Conservation (phyloP, 2,797 vertebrate species). For the Ficedula albicollis region DNA sequence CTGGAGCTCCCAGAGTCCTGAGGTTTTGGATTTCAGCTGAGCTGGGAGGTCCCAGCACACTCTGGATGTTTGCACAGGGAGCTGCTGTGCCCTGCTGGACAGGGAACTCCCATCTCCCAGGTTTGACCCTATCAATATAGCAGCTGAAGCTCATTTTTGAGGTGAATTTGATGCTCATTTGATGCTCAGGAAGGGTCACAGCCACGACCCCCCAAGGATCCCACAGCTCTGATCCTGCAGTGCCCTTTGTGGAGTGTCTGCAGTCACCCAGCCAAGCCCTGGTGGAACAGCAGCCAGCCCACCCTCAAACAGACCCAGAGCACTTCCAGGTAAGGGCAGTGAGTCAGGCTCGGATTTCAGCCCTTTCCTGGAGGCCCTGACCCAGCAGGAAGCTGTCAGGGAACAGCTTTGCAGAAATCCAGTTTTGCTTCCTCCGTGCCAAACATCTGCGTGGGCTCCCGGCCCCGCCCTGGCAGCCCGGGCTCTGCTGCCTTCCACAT, state of each 20-base stretch:
- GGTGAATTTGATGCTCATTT: too few species aligned
- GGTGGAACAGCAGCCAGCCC: not conserved
- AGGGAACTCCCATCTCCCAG: rapidly evolving
- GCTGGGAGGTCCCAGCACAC: not conserved
- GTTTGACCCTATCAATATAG: rapidly evolving
- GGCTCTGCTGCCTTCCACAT: not conserved
- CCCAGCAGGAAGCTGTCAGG: not conserved
- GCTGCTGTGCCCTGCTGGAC: not conserved
- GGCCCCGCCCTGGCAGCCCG: not conserved
- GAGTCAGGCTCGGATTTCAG: not conserved
- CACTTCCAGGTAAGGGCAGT: not conserved
- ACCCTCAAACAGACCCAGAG: not conserved
- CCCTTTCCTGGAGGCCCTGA: not conserved
- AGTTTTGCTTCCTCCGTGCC: conserved; percentile 8
- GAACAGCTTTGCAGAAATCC: not conserved
- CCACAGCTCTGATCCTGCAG: not conserved
- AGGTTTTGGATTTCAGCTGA: not conserved
- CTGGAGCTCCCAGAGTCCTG: not conserved
- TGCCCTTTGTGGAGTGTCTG: not conserved
- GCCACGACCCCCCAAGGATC: not conserved
- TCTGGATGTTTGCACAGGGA: not conserved
- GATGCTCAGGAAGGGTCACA: not conserved
- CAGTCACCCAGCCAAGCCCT: rapidly evolving
- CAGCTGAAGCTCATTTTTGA: too few species aligned
- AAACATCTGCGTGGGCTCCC: not conserved